Evolutionary conservation across 2,113 vertebrate species (phyloP).

Genomic region (Pseudorhombus dupliciocellatus): DNA sequence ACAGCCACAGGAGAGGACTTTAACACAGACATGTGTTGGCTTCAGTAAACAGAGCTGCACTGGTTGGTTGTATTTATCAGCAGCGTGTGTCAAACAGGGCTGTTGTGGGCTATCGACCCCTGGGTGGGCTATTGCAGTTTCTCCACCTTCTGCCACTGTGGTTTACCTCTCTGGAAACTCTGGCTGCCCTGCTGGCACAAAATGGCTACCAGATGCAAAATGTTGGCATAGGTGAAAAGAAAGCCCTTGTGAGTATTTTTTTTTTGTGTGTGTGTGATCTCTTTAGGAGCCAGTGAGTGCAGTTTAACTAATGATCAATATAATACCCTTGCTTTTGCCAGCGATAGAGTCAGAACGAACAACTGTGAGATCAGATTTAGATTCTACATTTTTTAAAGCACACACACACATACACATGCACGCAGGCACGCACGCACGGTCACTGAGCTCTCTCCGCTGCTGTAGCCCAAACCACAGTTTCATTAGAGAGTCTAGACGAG

Average conservation of each 20-base stretch:
- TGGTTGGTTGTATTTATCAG: slow-evolving; percentile 47
- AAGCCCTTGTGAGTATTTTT: slow-evolving; percentile 9
- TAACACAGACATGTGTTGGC: slow-evolving; percentile 26
- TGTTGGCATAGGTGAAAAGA: slow-evolving; percentile 50
- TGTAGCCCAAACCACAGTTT: slow-evolving; percentile 71
- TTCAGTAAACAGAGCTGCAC: slow-evolving; percentile 28
- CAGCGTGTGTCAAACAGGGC: slow-evolving; percentile 59
- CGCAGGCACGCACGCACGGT: neutral
- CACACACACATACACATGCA: slow-evolving; percentile 22
- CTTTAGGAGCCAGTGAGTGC: neutral
- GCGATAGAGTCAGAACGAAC: neutral
- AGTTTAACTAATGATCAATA: neutral
- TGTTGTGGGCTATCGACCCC: slow-evolving; percentile 65
- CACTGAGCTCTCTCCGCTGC: slow-evolving; percentile 4
- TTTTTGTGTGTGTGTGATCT: slow-evolving; percentile 16
- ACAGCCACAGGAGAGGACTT: neutral
- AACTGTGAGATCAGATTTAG: slow-evolving; percentile 3
- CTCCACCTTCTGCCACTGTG: slow-evolving; percentile 75
- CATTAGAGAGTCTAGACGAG: slow-evolving; percentile 79
- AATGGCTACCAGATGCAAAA: slow-evolving; percentile 70
- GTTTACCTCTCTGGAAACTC: slow-evolving; percentile 76
- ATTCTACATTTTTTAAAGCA: slow-evolving; percentile 1
- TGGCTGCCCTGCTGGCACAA: slow-evolving; percentile 72
- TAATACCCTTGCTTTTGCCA: neutral
- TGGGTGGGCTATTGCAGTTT: slow-evolving; percentile 75